A percentile compares a stretch with the other conserved stretches of the same genome.
Evolutionary conservation across 2,113 vertebrate species (phyloP).

Genomic region (Grammatotria lemairii): DNA sequence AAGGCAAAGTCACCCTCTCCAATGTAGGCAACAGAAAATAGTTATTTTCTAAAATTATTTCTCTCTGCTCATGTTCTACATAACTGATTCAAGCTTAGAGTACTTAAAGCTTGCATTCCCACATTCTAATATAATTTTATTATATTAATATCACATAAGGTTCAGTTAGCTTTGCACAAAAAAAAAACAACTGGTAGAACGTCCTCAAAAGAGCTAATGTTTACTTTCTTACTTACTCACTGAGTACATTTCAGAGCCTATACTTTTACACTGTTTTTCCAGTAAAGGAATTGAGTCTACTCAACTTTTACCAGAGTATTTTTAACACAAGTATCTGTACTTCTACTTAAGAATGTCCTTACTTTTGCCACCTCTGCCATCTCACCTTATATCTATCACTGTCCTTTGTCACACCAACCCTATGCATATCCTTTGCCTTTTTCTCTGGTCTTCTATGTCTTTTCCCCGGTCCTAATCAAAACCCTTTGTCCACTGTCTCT

Average conservation of each 20-base stretch:
- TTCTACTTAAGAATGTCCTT: neutral
- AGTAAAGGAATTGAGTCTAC: neutral
- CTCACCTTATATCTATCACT: neutral
- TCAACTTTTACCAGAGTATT: neutral
- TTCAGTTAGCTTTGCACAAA: neutral
- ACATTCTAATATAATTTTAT: neutral
- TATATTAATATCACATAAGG: neutral
- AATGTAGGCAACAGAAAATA: neutral
- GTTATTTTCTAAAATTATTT: neutral
- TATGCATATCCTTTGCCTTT: neutral
- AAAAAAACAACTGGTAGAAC: neutral
- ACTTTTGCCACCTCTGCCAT: neutral
- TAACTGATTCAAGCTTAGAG: neutral
- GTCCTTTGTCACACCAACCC: neutral
- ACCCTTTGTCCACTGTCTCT: neutral
- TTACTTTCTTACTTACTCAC: neutral
- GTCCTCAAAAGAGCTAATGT: neutral
- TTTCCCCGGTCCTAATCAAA: neutral
- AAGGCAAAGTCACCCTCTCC: neutral
- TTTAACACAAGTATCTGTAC: neutral
- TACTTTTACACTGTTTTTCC: neutral
- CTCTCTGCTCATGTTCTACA: neutral
- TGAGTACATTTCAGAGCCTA: neutral
- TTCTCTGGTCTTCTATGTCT: neutral
- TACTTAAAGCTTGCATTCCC: neutral